Percentiles rank a stretch among this genome's conserved stretches.
These are phyloP conservation scores for Schizopygopsis pylzovi DNA, from an alignment of 2,797 vertebrate species.

Conservation along the genomic window DNA sequence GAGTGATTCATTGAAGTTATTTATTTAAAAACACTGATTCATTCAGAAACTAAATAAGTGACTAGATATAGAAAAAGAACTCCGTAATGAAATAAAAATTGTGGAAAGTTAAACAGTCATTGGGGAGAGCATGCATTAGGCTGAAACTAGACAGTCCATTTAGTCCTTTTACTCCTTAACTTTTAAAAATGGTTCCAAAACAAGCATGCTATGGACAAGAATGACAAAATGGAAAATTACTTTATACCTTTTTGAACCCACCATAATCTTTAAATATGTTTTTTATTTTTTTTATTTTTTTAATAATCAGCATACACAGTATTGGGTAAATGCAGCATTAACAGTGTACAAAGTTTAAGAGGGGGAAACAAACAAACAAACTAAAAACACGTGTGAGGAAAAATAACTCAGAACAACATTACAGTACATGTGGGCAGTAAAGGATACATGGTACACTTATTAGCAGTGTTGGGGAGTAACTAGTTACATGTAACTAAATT, in stretches of 20 bases:
- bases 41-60: not conserved
- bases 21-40: not conserved
- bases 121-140: conserved; percentile 25
- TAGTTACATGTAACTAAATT: too few relatives aligned
- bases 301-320: not conserved
- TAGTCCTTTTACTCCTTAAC: not conserved
- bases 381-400: not conserved
- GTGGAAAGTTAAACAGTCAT: conserved; percentile 40
- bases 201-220: conserved; percentile 21
- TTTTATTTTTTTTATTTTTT: too few relatives aligned
- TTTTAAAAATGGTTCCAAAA: conserved; percentile 17
- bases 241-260: conserved; percentile 5
- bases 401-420: too few relatives aligned
- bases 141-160: conserved; percentile 11
- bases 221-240: conserved; percentile 32
- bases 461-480: too few relatives aligned
- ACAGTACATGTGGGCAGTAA: too few relatives aligned
- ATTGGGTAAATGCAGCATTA: not conserved
- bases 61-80: conserved; percentile 38
- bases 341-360: not conserved
- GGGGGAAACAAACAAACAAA: too few relatives aligned
- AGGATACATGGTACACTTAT: too few relatives aligned
- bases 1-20: not conserved
- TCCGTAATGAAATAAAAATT: not conserved
- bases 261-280: not conserved